Evolutionary conservation across 2,888 invertebrate genomes (phyloP).

Genomic region (Thereva unica): DNA sequence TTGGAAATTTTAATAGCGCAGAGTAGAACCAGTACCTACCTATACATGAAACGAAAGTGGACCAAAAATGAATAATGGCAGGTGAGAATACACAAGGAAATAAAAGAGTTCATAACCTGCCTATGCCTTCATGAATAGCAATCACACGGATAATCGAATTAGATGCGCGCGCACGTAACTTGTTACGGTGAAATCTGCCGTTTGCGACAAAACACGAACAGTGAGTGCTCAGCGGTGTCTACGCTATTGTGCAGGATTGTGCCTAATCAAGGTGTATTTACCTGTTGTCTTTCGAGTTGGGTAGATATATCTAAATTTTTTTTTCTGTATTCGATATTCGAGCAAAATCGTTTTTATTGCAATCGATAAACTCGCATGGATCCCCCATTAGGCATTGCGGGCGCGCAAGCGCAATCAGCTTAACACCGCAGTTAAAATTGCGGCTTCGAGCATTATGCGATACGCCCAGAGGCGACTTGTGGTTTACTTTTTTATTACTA

Average conservation of each 20-base stretch:
- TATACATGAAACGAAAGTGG: too few species aligned
- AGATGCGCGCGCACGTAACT: conserved; percentile 31
- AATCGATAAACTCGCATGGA: not conserved
- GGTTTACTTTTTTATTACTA: conserved; percentile 6
- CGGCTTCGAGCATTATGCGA: not conserved
- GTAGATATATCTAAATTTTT: not conserved
- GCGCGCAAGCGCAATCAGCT: not conserved
- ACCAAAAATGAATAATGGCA: too few species aligned
- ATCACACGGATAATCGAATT: conserved; percentile 25
- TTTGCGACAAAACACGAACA: not conserved
- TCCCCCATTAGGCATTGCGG: not conserved
- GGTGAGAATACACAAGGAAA: too few species aligned
- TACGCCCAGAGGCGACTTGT: conserved; percentile 5
- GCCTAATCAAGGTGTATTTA: conserved; percentile 5
- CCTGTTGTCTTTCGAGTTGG: not conserved
- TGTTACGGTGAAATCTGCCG: not conserved
- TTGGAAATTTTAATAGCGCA: too few species aligned
- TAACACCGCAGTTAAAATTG: not conserved
- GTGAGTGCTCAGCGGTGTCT: not conserved
- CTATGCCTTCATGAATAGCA: conserved; percentile 6
- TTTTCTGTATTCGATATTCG: conserved; percentile 2
- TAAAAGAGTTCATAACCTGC: conserved; percentile 5
- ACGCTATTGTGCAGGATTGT: not conserved
- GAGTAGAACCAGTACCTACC: too few species aligned
- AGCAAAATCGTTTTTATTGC: not conserved